Percentiles rank a stretch among this genome's conserved stretches.
Conservation (phyloP, 2,888 invertebrate genomes). For the Clanis bilineata region DNA sequence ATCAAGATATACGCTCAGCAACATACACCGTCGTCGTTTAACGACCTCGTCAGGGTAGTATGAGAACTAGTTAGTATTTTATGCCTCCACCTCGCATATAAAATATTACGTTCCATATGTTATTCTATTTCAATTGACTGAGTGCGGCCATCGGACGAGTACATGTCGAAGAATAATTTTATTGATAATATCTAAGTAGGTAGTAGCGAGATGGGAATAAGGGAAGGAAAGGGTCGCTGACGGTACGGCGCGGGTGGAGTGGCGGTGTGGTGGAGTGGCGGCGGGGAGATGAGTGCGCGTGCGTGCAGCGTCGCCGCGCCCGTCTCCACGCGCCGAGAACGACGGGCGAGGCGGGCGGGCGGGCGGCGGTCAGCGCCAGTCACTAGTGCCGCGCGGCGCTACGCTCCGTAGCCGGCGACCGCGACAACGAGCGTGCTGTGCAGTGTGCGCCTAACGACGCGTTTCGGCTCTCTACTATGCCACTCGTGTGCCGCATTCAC, state of each 20-base stretch:
- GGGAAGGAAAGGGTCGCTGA: conserved; percentile 43
- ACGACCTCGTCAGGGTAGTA: neutral
- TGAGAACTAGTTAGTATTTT: neutral
- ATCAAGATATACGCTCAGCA: neutral
- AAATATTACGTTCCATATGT: neutral
- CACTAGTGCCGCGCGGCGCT: conserved; percentile 62
- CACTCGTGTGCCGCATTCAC: conserved; percentile 67
- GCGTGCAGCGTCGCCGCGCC: conserved; percentile 67
- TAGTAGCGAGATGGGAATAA: conserved; percentile 73
- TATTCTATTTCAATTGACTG: conserved; percentile 48
- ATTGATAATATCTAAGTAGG: conserved; percentile 80
- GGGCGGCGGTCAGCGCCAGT: conserved; percentile 35
- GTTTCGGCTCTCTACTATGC: conserved; percentile 57
- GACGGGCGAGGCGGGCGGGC: conserved; percentile 18
- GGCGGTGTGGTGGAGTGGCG: conserved; percentile 45
- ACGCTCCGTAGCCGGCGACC: conserved; percentile 44
- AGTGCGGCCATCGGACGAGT: conserved; percentile 59
- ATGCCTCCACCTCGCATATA: neutral
- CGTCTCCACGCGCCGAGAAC: conserved; percentile 43
- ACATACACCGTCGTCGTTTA: neutral
- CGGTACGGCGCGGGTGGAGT: conserved; percentile 47
- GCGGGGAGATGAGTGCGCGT: conserved; percentile 49
- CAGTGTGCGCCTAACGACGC: conserved; percentile 36
- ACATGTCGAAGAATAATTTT: conserved; percentile 76
- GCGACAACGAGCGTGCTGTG: conserved; percentile 35